Percentiles rank a stretch among this genome's conserved stretches.
phyloP scores from a whole-genome alignment of 2,113 vertebrate genomes.

The Hemiscyllium ocellatum region DNA sequence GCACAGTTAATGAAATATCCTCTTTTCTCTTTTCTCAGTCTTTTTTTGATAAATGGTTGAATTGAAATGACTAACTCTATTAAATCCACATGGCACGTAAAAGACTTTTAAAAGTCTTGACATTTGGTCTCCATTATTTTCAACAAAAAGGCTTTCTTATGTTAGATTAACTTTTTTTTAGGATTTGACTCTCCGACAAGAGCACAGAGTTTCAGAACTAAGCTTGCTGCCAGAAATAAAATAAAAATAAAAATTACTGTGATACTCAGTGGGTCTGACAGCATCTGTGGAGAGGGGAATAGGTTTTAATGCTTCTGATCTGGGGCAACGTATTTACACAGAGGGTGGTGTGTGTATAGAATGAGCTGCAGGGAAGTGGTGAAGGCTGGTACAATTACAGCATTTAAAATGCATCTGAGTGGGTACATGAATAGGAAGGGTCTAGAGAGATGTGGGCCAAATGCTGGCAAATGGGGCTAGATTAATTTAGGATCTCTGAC shows the following conservation, averaged over 20 bases:
- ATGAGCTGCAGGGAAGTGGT: too few relatives aligned
- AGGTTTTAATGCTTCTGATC: too few relatives aligned
- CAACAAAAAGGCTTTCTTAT: background rate
- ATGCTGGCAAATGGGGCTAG: too few relatives aligned
- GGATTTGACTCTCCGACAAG: background rate
- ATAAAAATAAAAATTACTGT: background rate
- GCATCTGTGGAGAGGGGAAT: background rate
- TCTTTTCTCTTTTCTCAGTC: background rate
- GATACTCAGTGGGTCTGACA: background rate
- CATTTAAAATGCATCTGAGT: too few relatives aligned
- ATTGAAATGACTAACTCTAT: background rate
- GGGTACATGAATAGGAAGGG: too few relatives aligned
- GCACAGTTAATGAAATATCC: background rate
- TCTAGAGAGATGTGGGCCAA: too few relatives aligned
- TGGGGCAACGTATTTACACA: too few relatives aligned
- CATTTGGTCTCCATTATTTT: background rate
- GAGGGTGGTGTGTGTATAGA: too few relatives aligned
- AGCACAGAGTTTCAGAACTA: background rate
- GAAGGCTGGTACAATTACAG: too few relatives aligned
- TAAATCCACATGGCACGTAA: constrained; percentile 1
- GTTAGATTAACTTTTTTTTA: background rate
- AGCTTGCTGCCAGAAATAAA: background rate
- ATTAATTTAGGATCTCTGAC: too few relatives aligned
- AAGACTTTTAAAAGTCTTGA: background rate
- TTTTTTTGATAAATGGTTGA: constrained; percentile 2